These are phyloP conservation scores for Diogma glabrata DNA, from an alignment of 2,888 invertebrate genomes.

Conservation along the genomic window DNA sequence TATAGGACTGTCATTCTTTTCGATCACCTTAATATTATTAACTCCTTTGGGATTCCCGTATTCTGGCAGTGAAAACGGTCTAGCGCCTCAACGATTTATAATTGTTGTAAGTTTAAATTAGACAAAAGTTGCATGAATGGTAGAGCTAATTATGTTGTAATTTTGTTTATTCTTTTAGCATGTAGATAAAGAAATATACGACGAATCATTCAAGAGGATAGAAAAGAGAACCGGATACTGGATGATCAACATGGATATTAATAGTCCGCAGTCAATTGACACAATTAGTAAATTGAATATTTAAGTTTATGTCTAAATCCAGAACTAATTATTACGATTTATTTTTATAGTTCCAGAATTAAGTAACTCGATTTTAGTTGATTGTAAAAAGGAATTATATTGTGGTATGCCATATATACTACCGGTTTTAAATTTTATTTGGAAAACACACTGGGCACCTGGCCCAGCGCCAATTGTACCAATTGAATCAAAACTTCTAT, in stretches of 20 bases:
- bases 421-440: constrained; percentile 57
- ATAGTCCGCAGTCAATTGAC: constrained; percentile 51
- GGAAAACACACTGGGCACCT: constrained; percentile 50
- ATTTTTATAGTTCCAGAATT: constrained; percentile 48
- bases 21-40: constrained; percentile 44
- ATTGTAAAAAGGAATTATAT: constrained; percentile 36
- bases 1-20: constrained; percentile 41
- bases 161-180: too few species aligned
- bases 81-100: constrained; percentile 40
- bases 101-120: too few species aligned
- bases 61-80: constrained; percentile 44
- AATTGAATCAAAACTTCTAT: constrained; percentile 38
- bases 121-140: too few species aligned
- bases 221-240: constrained; percentile 39
- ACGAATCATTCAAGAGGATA: constrained; percentile 36
- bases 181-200: constrained; percentile 34
- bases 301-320: too few species aligned
- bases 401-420: constrained; percentile 55
- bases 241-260: constrained; percentile 44
- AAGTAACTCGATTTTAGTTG: constrained; percentile 25
- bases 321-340: too few species aligned
- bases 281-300: too few species aligned
- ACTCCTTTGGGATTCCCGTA: constrained; percentile 48
- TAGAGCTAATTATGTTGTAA: too few species aligned
- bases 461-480: constrained; percentile 41